Conservation (phyloP, 1,140 invertebrate genomes). For the Drosophila trapezifrons region DNA sequence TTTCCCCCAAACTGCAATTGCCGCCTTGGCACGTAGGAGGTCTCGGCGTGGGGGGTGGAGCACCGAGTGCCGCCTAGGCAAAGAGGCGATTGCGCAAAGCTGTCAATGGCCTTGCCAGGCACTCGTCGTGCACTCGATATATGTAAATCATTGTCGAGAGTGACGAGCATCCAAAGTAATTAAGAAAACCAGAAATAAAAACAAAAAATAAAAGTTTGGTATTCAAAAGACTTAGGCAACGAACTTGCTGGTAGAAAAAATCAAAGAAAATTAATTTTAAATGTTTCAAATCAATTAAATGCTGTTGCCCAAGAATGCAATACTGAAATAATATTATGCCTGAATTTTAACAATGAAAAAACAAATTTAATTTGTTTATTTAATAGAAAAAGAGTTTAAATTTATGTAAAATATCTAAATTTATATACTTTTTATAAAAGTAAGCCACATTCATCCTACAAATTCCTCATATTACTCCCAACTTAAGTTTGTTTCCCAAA, state of each 20-base stretch:
- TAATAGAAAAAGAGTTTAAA: neutral
- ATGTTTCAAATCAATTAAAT: neutral
- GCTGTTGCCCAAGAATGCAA: no score
- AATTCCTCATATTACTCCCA: neutral
- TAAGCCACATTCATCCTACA: no score
- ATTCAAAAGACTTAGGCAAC: conserved; percentile 9
- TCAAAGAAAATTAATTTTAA: neutral
- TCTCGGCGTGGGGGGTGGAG: conserved; percentile 9
- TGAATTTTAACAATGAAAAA: no score
- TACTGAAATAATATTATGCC: neutral
- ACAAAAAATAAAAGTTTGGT: neutral
- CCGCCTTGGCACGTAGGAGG: conserved; percentile 66
- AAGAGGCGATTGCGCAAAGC: conserved; percentile 37
- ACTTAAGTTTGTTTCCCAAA: neutral
- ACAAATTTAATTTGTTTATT: no score
- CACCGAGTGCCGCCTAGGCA: neutral
- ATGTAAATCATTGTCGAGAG: conserved; percentile 37
- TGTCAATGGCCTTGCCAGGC: conserved; percentile 41
- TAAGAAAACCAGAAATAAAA: neutral
- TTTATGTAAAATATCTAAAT: no score
- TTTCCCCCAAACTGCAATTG: conserved; percentile 54
- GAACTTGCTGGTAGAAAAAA: neutral
- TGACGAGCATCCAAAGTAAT: conserved; percentile 19
- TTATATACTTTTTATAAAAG: no score
- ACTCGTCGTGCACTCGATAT: conserved; percentile 34